phyloP scores from a whole-genome alignment of 2,888 invertebrate genomes.

The Homarus gammarus region DNA sequence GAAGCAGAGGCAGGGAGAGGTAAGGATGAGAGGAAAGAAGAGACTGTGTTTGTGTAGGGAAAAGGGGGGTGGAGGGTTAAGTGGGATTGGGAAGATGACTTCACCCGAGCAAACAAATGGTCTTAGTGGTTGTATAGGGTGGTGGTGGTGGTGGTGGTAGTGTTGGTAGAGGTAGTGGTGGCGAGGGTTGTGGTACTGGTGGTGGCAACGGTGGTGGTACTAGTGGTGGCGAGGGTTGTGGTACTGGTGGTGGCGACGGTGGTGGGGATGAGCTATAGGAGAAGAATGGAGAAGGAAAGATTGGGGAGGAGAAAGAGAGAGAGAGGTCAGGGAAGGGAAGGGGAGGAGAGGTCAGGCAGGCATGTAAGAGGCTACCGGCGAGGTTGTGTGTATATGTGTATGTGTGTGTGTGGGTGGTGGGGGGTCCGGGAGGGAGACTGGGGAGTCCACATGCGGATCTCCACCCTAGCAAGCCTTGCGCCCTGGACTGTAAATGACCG shows the following conservation, averaged over 20 bases:
- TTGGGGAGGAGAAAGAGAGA: slow-evolving; percentile 6
- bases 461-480: slow-evolving; percentile 39
- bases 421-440: no score
- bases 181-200: no score
- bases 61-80: no score
- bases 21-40: not conserved
- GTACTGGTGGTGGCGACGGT: no score
- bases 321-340: slow-evolving; percentile 4
- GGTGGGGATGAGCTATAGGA: not conserved
- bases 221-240: no score
- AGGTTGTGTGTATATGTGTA: not conserved
- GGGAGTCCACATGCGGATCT: slow-evolving; percentile 30
- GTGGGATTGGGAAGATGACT: no score
- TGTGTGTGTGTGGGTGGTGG: not conserved
- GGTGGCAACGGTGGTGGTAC: no score
- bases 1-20: not conserved
- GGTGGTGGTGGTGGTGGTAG: no score
- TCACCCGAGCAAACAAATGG: no score
- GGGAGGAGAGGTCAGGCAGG: not conserved
- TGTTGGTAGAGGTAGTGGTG: no score
- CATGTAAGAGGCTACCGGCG: not conserved
- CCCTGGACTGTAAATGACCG: slow-evolving; percentile 58
- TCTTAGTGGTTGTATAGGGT: no score
- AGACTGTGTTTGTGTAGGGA: no score
- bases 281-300: not conserved